A percentile compares a stretch with the other conserved stretches of the same genome.
These are phyloP conservation scores for Teleiodes luculella DNA, from an alignment of 2,888 invertebrate genomes.

Conservation along the genomic window DNA sequence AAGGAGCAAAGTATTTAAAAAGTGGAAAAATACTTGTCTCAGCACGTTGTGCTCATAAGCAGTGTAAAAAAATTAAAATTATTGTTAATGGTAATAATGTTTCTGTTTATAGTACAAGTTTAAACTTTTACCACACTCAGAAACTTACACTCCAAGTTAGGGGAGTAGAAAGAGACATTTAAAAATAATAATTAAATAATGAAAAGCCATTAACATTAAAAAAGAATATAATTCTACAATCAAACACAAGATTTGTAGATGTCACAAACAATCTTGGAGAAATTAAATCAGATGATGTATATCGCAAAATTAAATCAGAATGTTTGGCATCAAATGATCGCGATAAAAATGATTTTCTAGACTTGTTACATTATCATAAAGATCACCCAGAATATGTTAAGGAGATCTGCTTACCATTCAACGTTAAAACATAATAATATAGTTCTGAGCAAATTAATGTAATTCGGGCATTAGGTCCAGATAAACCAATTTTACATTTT, in stretches of 20 bases:
- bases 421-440: not conserved
- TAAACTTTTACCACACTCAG: not conserved
- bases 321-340: not conserved
- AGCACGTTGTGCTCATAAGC: not conserved
- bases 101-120: not conserved
- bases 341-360: not conserved
- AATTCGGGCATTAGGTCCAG: not conserved
- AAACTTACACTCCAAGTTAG: not conserved
- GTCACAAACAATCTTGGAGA: not conserved
- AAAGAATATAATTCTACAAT: not conserved
- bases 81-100: not conserved
- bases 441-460: not conserved
- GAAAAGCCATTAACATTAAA: not conserved
- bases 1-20: not conserved
- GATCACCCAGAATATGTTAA: not conserved
- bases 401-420: not conserved
- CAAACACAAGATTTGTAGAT: not conserved
- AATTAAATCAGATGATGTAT: constrained; percentile 1
- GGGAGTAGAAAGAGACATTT: not conserved
- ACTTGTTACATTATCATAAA: not conserved
- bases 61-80: not conserved
- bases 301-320: not conserved
- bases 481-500: not conserved
- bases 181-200: not conserved
- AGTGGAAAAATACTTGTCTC: not conserved